Conservation (phyloP, 2,797 vertebrate species). For the Halcyon badia region DNA sequence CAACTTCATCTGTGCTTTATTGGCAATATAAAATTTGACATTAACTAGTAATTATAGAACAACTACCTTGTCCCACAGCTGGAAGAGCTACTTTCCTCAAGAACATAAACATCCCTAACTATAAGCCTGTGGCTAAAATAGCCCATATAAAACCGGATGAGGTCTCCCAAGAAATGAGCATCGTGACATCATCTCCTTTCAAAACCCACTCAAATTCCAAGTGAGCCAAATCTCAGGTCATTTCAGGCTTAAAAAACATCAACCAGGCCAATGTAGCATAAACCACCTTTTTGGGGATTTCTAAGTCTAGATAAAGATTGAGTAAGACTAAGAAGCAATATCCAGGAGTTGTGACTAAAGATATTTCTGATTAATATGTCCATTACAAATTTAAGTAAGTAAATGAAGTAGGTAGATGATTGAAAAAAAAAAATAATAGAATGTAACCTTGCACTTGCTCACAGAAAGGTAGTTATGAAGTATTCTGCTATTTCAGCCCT, state of each 20-base stretch:
- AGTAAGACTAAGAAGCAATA: neutral
- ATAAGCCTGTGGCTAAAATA: constrained; percentile 41
- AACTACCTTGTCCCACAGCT: neutral
- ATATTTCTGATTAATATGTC: neutral
- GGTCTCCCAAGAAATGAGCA: constrained; percentile 32
- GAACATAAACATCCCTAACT: constrained; percentile 20
- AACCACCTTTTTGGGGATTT: neutral
- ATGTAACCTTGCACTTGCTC: neutral
- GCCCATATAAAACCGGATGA: constrained; percentile 23
- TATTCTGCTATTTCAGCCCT: neutral
- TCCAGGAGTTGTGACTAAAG: neutral
- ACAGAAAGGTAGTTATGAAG: neutral
- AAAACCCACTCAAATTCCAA: constrained; percentile 4
- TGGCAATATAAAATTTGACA: neutral
- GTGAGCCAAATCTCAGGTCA: constrained; percentile 29
- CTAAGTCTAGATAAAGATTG: neutral
- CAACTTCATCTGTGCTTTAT: neutral
- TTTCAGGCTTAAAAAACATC: constrained; percentile 39
- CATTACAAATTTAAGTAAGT: neutral
- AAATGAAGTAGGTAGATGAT: neutral
- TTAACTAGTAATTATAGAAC: neutral
- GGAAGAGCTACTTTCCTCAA: neutral
- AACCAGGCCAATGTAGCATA: neutral
- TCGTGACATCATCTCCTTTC: constrained; percentile 19
- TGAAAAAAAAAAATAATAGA: neutral